Base-by-base conservation (phyloP, 2,888 invertebrate species). In the Drosophila limbata region DNA sequence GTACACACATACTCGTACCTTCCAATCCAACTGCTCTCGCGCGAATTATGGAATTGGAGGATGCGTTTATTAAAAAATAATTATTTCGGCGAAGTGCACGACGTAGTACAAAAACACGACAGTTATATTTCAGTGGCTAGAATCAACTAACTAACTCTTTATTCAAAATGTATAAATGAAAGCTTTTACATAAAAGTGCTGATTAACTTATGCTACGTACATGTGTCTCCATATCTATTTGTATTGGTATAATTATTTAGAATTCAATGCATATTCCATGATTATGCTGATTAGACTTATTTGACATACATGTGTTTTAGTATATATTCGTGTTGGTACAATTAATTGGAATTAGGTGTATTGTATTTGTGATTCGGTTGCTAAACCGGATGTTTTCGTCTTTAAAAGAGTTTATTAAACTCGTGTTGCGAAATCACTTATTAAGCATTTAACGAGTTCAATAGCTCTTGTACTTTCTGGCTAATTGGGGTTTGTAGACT, bases 201-300 rank as follows among this genome's bases (percentile, higher is more conserved):
- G 28, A 50, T 50, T 50, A 50, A 33, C 31, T 50, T 50, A 31
- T 50, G 31, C 33, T 50, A 50, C 50, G 50, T 39, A 39, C 39
- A 39, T 39, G 39, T 39, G 39, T 39, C 15, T 39, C 39, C 39
- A 39, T 39, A 39, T 39, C 39, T 39, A 39, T 39, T 39, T 39
- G 39, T 39, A 39, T 39, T 39, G 39, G 39, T 28, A 50, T 51
- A 35, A 51, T 51, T 51, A 50, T 50, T 33, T 50, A 19, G 33
- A 50, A 50, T 50, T 50, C 50, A 50, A 50, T 50, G 50, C 50
- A 50, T 50, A 50, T 50, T 50, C 50, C 33, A 50, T 50, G 50
- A 50, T 50, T 50, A 50, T 50, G 50, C 48, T 48, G 48, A 48
- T 48, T 48, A 48, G 48, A 48, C 48, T 48, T 48, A 48, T 48